Percentiles rank a stretch among this genome's conserved stretches.
Evolutionary conservation across 2,113 vertebrate genomes (phyloP).

Genomic region (Oncorhynchus nerka): DNA sequence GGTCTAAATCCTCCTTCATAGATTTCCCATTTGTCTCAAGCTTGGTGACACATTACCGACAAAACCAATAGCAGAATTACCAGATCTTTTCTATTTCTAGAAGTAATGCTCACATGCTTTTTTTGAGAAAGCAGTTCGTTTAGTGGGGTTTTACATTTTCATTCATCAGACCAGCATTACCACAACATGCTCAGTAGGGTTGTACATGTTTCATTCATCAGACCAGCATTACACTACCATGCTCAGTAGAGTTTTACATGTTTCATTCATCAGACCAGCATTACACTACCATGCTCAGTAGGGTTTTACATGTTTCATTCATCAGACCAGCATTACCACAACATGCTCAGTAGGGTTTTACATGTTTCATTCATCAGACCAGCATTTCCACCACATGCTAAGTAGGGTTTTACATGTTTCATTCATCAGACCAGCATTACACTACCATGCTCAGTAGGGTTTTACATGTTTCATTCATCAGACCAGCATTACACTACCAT

Average conservation of each 20-base stretch:
- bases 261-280: neutral
- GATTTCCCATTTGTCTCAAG: neutral
- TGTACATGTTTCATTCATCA: neutral
- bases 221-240: no score
- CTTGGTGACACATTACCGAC: neutral
- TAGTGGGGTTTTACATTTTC: neutral
- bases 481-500: no score
- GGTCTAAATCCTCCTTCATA: constrained; percentile 6
- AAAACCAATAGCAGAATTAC: neutral
- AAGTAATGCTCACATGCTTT: neutral
- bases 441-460: no score
- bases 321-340: neutral
- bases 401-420: no score
- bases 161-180: neutral
- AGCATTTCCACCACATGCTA: no score
- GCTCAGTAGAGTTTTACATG: neutral
- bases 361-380: neutral
- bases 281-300: no score
- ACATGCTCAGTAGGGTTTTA: neutral
- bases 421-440: neutral
- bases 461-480: no score
- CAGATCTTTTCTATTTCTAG: neutral
- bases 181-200: neutral
- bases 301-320: neutral
- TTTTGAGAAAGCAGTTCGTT: neutral